Percentiles rank a stretch among this genome's conserved stretches.
Evolutionary conservation across 1,140 invertebrate genomes (phyloP).

Genomic region (Leptoteleia sp.): DNA sequence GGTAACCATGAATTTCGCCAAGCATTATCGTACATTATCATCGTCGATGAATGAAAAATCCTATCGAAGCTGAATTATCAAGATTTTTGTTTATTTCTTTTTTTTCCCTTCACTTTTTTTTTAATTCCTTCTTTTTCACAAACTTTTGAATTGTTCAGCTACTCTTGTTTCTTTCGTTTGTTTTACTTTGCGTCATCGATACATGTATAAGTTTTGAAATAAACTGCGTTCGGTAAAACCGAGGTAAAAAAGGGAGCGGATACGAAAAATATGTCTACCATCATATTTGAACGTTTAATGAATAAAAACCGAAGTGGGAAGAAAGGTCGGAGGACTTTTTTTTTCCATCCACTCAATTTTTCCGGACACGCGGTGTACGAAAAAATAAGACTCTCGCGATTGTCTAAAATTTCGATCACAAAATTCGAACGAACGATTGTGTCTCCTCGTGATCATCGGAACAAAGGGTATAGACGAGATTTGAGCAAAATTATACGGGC

Average conservation of each 20-base stretch:
- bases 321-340: conserved; percentile 1
- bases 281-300: conserved; percentile 28
- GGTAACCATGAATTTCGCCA: conserved; percentile 33
- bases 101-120: too few relatives aligned
- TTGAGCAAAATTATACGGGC: conserved; percentile 35
- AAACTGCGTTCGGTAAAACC: conserved; percentile 27
- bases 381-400: conserved; percentile 32
- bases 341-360: conserved; percentile 30
- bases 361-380: conserved; percentile 5
- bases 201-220: conserved; percentile 17
- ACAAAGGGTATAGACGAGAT: conserved; percentile 15
- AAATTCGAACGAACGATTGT: conserved; percentile 24
- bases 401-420: conserved; percentile 21
- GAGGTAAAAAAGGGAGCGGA: conserved; percentile 22
- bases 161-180: conserved; percentile 27
- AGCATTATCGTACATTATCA: conserved; percentile 35
- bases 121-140: too few relatives aligned
- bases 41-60: conserved; percentile 19
- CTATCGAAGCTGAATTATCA: conserved; percentile 47
- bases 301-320: conserved; percentile 11
- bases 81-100: too few relatives aligned
- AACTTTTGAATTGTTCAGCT: conserved; percentile 31
- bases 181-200: conserved; percentile 9
- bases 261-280: conserved; percentile 36
- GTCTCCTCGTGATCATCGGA: not conserved